Evolutionary conservation across 1,140 invertebrate species (phyloP).

Genomic region (Andricus grossulariae): DNA sequence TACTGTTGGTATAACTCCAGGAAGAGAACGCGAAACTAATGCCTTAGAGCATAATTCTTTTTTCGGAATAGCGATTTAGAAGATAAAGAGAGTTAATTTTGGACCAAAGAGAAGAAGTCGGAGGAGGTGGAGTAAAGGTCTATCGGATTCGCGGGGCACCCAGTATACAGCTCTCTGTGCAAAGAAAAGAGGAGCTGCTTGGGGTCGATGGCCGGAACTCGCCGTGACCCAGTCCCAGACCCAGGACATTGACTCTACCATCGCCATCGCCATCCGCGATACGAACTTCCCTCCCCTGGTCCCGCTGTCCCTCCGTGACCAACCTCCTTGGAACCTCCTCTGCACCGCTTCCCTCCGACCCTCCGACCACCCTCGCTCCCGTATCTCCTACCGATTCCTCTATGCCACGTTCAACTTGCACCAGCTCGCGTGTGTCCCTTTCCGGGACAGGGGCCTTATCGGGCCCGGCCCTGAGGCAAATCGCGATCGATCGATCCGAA

Average conservation of each 20-base stretch:
- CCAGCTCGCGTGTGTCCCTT: conserved; percentile 56
- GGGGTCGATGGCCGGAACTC: conserved; percentile 75
- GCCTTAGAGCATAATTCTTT: conserved; percentile 29
- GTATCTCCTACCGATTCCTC: conserved; percentile 71
- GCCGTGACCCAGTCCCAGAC: conserved; percentile 76
- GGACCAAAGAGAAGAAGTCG: conserved; percentile 3
- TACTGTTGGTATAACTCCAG: conserved; percentile 30
- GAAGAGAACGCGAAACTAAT: conserved; percentile 27
- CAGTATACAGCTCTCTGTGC: conserved; percentile 68
- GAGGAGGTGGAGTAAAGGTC: conserved; percentile 51
- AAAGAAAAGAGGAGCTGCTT: conserved; percentile 73
- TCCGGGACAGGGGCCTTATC: conserved; percentile 48
- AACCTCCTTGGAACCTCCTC: conserved; percentile 50
- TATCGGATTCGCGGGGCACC: conserved; percentile 60
- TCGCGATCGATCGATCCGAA: neutral
- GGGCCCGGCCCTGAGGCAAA: conserved; percentile 41
- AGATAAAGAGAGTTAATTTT: conserved; percentile 33
- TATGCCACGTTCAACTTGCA: conserved; percentile 63
- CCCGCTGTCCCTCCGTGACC: conserved; percentile 48
- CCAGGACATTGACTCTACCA: conserved; percentile 77
- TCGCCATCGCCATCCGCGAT: conserved; percentile 75
- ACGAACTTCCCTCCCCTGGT: conserved; percentile 63
- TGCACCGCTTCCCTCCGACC: conserved; percentile 46
- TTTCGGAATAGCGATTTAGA: conserved; percentile 29
- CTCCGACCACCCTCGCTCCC: conserved; percentile 69